phyloP scores from a whole-genome alignment of 2,113 vertebrate species.

The Trogon melanurus region DNA sequence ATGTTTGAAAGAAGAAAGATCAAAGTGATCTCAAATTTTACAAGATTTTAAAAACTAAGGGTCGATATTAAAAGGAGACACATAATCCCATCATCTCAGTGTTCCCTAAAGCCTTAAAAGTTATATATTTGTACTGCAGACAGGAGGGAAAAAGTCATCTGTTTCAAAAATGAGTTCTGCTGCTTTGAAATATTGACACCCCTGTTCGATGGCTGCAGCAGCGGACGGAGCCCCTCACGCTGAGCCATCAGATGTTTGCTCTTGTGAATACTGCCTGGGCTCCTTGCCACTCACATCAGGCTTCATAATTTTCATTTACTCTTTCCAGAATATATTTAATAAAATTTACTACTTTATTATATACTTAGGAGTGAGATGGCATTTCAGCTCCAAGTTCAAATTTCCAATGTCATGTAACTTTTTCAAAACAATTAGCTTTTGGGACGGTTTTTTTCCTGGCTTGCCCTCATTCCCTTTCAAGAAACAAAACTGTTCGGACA shows the following conservation, averaged over 20 bases:
- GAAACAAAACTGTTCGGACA: not conserved
- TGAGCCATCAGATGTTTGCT: not conserved
- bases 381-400: not conserved
- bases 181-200: not conserved
- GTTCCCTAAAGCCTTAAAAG: not conserved
- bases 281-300: not conserved
- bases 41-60: not conserved
- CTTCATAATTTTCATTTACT: constrained; percentile 3
- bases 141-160: not conserved
- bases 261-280: not conserved
- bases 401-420: not conserved
- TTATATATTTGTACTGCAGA: not conserved
- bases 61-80: not conserved
- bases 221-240: not conserved
- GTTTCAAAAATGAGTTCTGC: not conserved
- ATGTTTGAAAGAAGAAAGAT: not conserved
- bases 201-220: not conserved
- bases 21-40: not conserved
- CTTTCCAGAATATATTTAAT: constrained; percentile 5
- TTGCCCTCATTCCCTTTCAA: not conserved
- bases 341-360: constrained; percentile 23
- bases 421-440: not conserved
- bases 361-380: not conserved
- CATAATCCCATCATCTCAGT: not conserved
- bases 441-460: not conserved